Conservation (phyloP, 2,113 vertebrate genomes). For the Phalacrocorax carbo region DNA sequence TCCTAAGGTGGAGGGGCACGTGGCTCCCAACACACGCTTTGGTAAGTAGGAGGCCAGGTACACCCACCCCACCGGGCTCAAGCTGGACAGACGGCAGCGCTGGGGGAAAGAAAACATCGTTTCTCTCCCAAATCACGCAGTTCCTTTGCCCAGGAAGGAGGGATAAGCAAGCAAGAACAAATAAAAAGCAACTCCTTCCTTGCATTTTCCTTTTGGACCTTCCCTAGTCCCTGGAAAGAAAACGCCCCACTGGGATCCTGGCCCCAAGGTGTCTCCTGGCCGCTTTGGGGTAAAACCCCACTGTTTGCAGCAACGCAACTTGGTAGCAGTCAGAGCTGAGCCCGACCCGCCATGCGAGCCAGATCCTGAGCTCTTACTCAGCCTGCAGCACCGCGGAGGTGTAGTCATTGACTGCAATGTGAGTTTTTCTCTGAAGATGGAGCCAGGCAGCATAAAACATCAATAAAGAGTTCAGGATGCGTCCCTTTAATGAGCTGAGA, state of each 20-base stretch:
- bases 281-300: background rate
- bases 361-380: background rate
- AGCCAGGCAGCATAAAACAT: conserved; percentile 53
- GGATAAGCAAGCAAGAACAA: background rate
- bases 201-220: background rate
- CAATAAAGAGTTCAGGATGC: conserved; percentile 43
- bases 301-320: background rate
- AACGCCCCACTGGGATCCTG: background rate
- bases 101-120: background rate
- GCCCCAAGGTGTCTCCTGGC: rapidly evolving
- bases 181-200: background rate
- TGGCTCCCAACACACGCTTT: background rate
- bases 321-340: rapidly evolving
- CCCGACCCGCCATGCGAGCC: background rate
- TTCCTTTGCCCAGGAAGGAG: background rate
- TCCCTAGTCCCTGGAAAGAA: background rate
- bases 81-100: background rate
- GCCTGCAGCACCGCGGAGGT: background rate
- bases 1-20: background rate
- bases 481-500: conserved; percentile 43
- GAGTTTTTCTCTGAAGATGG: conserved; percentile 52
- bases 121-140: background rate
- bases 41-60: background rate
- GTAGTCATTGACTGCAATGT: conserved; percentile 44
- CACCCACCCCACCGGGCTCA: background rate